Evolutionary conservation across 2,888 invertebrate genomes (phyloP).

Genomic region (Calameuta idolon): DNA sequence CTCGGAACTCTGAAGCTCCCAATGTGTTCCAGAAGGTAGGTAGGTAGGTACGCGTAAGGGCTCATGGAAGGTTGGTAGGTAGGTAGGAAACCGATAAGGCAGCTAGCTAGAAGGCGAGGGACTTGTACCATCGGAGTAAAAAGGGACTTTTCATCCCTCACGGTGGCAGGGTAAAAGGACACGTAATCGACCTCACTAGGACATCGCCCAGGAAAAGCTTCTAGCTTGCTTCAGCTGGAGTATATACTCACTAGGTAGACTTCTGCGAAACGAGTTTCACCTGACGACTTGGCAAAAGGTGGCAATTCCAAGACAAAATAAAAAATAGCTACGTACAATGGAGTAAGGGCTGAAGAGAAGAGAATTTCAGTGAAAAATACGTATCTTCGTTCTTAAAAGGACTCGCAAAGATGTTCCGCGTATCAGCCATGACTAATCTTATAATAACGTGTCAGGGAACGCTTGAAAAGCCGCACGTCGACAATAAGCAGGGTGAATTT

Average conservation of each 20-base stretch:
- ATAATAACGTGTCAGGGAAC: slow-evolving; percentile 35
- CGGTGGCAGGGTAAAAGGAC: background rate
- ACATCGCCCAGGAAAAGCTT: background rate
- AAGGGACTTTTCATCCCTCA: background rate
- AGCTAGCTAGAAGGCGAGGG: background rate
- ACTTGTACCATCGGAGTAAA: background rate
- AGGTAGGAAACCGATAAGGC: background rate
- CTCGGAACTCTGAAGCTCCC: slow-evolving; percentile 1
- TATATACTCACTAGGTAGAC: background rate
- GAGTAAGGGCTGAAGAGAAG: background rate
- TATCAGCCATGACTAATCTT: slow-evolving; percentile 34
- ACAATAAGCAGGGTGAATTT: slow-evolving; percentile 56
- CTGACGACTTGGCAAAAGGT: background rate
- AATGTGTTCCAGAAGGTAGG: slow-evolving; percentile 3
- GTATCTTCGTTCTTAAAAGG: background rate
- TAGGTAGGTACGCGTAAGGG: background rate
- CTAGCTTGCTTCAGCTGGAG: background rate
- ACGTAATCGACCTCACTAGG: background rate
- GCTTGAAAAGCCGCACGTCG: slow-evolving; percentile 45
- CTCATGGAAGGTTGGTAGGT: background rate
- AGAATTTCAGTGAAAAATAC: background rate
- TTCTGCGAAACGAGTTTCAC: background rate
- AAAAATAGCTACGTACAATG: background rate
- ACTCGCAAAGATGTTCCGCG: background rate
- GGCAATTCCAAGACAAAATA: background rate